Conservation (phyloP, 1,140 invertebrate genomes). For the Drosophila pachea region DNA sequence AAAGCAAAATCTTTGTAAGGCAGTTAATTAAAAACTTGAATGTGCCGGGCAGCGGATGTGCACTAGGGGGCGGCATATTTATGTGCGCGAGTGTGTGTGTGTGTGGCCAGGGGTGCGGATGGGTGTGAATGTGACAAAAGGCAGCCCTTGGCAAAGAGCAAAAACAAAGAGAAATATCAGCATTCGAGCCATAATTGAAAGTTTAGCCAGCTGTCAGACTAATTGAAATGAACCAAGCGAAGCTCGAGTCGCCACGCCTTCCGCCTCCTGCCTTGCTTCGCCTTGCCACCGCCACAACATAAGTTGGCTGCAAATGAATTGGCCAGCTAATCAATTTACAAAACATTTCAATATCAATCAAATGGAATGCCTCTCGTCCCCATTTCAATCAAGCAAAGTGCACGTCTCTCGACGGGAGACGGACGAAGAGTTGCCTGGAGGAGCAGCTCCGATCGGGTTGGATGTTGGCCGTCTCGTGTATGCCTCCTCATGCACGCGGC, state of each 20-base stretch:
- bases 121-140: slow-evolving; percentile 14
- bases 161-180: slow-evolving; percentile 14
- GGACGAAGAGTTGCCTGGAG: too few relatives aligned
- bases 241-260: not conserved
- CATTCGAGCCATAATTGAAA: slow-evolving; percentile 32
- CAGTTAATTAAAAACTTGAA: slow-evolving; percentile 75
- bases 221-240: slow-evolving; percentile 6
- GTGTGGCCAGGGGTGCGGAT: slow-evolving; percentile 8
- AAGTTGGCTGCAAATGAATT: not conserved
- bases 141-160: slow-evolving; percentile 1
- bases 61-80: not conserved
- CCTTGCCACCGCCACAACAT: too few relatives aligned
- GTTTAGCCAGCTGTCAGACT: slow-evolving; percentile 7
- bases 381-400: too few relatives aligned
- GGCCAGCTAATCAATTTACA: not conserved
- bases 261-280: too few relatives aligned
- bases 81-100: slow-evolving; percentile 14
- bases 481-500: too few relatives aligned
- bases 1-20: slow-evolving; percentile 70
- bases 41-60: slow-evolving; percentile 33
- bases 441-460: too few relatives aligned
- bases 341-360: not conserved
- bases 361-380: not conserved
- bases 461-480: too few relatives aligned
- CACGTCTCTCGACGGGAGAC: too few relatives aligned